phyloP scores from a whole-genome alignment of 2,113 vertebrate genomes.

The Apodemus speciosus region DNA sequence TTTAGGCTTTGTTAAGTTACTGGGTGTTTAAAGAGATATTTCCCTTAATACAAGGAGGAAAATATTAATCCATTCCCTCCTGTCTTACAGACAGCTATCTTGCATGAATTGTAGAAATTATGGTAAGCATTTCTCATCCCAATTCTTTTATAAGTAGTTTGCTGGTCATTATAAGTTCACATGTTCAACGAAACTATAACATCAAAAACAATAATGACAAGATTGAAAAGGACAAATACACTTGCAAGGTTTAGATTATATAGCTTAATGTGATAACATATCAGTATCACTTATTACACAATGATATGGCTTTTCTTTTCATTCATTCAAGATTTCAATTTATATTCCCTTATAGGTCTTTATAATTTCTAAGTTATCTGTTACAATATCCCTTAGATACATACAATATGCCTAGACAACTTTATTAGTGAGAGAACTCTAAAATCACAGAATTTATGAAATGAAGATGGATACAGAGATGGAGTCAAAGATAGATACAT shows the following conservation, averaged over 20 bases:
- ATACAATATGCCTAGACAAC: neutral
- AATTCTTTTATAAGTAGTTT: neutral
- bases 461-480: no score
- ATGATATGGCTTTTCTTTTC: neutral
- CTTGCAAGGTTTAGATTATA: neutral
- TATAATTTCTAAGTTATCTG: neutral
- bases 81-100: neutral
- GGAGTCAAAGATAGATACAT: no score
- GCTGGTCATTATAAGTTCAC: neutral
- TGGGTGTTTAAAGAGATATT: neutral
- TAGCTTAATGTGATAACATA: neutral
- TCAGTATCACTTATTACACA: neutral
- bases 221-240: neutral
- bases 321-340: neutral
- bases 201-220: neutral
- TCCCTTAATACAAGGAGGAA: neutral
- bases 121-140: neutral
- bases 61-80: neutral
- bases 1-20: neutral
- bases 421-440: no score
- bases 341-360: neutral
- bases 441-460: no score
- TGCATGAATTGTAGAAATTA: neutral
- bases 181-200: neutral
- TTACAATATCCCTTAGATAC: neutral